Conservation (phyloP, 2,113 vertebrate species). For the Morone chrysops region DNA sequence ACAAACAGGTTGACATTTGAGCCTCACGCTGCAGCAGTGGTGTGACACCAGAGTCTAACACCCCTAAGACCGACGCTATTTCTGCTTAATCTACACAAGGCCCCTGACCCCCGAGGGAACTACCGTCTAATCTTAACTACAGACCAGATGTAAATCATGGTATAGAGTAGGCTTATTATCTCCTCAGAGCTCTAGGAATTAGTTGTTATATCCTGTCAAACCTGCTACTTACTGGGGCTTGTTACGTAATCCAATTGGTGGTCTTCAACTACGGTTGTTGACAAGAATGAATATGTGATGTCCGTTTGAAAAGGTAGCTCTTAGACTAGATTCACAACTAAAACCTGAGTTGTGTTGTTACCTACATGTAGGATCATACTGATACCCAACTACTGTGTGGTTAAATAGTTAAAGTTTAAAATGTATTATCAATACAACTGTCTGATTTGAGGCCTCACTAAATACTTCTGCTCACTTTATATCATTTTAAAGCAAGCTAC, state of each 20-base stretch:
- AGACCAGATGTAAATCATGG: constrained; percentile 48
- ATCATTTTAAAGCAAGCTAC: not conserved
- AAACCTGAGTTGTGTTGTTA: not conserved
- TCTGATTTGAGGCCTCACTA: not conserved
- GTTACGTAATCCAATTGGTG: not conserved
- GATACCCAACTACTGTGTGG: not conserved
- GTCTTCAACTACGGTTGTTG: not conserved
- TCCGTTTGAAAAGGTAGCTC: not conserved
- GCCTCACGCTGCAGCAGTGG: constrained; percentile 44
- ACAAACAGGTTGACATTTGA: constrained; percentile 57
- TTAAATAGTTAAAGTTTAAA: not conserved
- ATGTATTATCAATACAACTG: not conserved
- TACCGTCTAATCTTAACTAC: constrained; percentile 54
- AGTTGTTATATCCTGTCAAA: not conserved
- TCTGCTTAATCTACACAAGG: constrained; percentile 76
- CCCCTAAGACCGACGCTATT: constrained; percentile 71
- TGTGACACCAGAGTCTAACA: constrained; percentile 63
- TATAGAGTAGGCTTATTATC: not conserved
- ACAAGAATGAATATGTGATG: not conserved
- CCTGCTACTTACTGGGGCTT: not conserved
- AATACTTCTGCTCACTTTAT: not conserved
- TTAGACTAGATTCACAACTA: not conserved
- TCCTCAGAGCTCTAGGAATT: not conserved
- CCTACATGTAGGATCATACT: not conserved
- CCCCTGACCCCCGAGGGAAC: constrained; percentile 36